A percentile compares a stretch with the other conserved stretches of the same genome.
phyloP scores from a whole-genome alignment of 1,140 invertebrate species.

The Aethina tumida region DNA sequence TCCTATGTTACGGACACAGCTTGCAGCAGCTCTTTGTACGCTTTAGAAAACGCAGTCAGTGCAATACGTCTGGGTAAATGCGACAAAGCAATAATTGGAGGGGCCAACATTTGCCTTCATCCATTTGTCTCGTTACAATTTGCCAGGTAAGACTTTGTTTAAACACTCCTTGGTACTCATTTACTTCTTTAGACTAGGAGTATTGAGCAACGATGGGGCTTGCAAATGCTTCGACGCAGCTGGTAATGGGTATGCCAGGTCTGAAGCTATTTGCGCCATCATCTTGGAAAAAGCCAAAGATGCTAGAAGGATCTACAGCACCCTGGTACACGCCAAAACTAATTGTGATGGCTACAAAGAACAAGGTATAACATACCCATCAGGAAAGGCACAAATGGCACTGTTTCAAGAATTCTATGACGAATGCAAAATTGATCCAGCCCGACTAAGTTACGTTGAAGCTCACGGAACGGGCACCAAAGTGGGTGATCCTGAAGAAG shows the following conservation, averaged over 20 bases:
- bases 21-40: slow-evolving; percentile 79
- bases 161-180: neutral
- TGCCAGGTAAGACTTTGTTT: slow-evolving; percentile 36
- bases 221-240: slow-evolving; percentile 85
- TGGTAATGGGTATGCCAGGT: slow-evolving; percentile 61
- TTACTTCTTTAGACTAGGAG: slow-evolving; percentile 53
- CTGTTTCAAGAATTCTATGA: slow-evolving; percentile 48
- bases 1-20: slow-evolving; percentile 80
- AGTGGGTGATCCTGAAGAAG: slow-evolving; percentile 54
- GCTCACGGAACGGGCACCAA: slow-evolving; percentile 42
- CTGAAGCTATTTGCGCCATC: slow-evolving; percentile 66
- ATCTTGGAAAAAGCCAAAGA: slow-evolving; percentile 72
- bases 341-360: slow-evolving; percentile 78
- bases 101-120: slow-evolving; percentile 69
- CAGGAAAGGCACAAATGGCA: slow-evolving; percentile 39
- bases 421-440: slow-evolving; percentile 47
- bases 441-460: slow-evolving; percentile 36
- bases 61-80: slow-evolving; percentile 67
- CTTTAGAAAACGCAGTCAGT: slow-evolving; percentile 70
- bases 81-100: slow-evolving; percentile 80
- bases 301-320: slow-evolving; percentile 61
- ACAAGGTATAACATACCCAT: slow-evolving; percentile 45
- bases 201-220: slow-evolving; percentile 72
- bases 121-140: slow-evolving; percentile 79
- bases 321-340: slow-evolving; percentile 44